A percentile compares a stretch with the other conserved stretches of the same genome.
These are phyloP conservation scores for Chelonia mydas DNA, from an alignment of 2,797 vertebrate genomes.

Conservation along the genomic window DNA sequence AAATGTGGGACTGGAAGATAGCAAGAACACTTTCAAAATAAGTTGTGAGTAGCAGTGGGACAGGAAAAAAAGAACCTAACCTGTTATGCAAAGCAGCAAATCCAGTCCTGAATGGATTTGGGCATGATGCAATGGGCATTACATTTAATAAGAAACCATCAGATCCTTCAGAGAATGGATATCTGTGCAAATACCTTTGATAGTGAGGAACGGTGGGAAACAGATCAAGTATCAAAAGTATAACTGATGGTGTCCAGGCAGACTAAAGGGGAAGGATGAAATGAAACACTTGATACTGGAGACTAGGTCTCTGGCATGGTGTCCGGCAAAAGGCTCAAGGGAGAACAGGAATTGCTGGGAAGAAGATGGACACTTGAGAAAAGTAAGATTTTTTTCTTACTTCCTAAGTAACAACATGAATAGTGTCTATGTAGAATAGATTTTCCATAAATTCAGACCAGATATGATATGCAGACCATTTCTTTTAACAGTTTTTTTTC, in stretches of 20 bases:
- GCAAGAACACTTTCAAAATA: not conserved
- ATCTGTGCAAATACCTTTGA: not conserved
- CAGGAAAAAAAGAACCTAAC: not conserved
- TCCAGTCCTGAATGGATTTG: not conserved
- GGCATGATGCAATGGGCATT: not conserved
- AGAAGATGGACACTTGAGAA: not conserved
- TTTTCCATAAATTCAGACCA: not conserved
- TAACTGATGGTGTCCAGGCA: not conserved
- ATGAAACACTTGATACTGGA: not conserved
- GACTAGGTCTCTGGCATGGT: not conserved
- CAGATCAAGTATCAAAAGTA: fast-evolving
- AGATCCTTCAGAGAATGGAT: not conserved
- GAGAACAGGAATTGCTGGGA: not conserved
- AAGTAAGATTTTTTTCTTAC: not conserved
- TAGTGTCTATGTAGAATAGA: not conserved
- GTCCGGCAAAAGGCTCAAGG: not conserved
- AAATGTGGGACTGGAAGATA: not conserved
- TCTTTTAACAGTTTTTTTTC: not conserved
- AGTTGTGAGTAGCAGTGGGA: not conserved
- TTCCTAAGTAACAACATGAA: not conserved
- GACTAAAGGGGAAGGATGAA: not conserved
- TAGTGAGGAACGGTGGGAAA: not conserved
- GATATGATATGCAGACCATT: not conserved
- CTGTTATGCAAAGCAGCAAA: not conserved
- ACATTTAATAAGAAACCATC: not conserved